Conservation (phyloP, 2,113 vertebrate genomes). For the Xenopus tropicalis region DNA sequence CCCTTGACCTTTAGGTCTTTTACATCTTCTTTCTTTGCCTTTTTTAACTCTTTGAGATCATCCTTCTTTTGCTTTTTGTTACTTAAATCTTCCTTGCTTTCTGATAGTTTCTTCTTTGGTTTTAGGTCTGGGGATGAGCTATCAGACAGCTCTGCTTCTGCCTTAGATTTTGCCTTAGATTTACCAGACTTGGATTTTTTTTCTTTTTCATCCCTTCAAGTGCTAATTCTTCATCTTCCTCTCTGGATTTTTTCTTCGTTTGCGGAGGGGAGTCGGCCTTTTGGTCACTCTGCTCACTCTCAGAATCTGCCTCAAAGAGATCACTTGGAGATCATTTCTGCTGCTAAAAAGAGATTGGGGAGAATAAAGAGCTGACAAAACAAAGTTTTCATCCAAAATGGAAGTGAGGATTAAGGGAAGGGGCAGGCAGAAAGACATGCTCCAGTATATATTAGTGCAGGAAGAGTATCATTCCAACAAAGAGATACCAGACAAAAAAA, state of each 20-base stretch:
- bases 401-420: too few species aligned
- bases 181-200: slow-evolving; percentile 75
- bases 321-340: slow-evolving; percentile 77
- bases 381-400: too few species aligned
- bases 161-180: slow-evolving; percentile 73
- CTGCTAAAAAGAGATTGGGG: slow-evolving; percentile 26
- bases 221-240: slow-evolving; percentile 57
- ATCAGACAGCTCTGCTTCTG: slow-evolving; percentile 66
- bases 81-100: slow-evolving; percentile 71
- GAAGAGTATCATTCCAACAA: too few species aligned
- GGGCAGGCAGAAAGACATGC: too few species aligned
- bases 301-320: slow-evolving; percentile 85
- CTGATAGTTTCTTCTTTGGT: slow-evolving; percentile 68
- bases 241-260: slow-evolving; percentile 77
- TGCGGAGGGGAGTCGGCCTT: slow-evolving; percentile 70
- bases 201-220: slow-evolving; percentile 66
- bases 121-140: slow-evolving; percentile 58
- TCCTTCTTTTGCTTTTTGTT: slow-evolving; percentile 82
- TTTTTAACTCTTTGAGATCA: slow-evolving; percentile 72
- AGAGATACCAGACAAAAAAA: too few species aligned
- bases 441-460: too few species aligned
- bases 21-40: slow-evolving; percentile 67
- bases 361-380: too few species aligned
- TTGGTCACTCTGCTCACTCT: slow-evolving; percentile 76
- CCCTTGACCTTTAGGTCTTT: slow-evolving; percentile 68